Conservation (phyloP, 2,113 vertebrate species). For the Odobenus rosmarus region DNA sequence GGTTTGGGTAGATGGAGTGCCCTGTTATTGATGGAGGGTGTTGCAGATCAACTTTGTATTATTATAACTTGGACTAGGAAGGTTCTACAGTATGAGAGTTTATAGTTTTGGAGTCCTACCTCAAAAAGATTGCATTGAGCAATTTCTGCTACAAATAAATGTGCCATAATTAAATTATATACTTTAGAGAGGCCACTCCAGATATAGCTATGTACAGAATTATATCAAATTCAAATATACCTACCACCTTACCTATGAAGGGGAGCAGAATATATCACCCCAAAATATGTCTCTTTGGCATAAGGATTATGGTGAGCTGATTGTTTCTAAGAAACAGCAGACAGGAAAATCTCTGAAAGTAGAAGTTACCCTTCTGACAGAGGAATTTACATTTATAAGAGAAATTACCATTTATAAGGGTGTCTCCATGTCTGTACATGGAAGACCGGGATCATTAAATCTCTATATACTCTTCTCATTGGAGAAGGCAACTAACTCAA, state of each 20-base stretch:
- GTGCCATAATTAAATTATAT: not conserved
- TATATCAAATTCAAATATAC: not conserved
- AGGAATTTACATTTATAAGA: not conserved
- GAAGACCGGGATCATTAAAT: not conserved
- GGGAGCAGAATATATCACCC: not conserved
- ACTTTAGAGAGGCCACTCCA: not conserved
- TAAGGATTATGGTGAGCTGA: not conserved
- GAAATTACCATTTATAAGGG: not conserved
- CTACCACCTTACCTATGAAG: not conserved
- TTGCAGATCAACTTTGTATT: not conserved
- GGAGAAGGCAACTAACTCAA: not conserved
- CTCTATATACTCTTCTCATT: not conserved
- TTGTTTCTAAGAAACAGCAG: not conserved
- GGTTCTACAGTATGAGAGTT: not conserved
- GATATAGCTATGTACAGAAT: not conserved
- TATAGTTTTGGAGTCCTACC: not conserved
- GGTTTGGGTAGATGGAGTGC: not conserved
- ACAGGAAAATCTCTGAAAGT: not conserved
- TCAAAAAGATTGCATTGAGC: not conserved
- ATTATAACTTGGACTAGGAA: not conserved
- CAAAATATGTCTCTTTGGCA: not conserved
- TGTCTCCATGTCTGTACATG: not conserved
- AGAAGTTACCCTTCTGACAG: not conserved
- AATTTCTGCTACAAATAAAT: not conserved
- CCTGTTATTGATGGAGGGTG: not conserved